phyloP scores from a whole-genome alignment of 1,140 invertebrate species.

The Ceratoteleas bidentatus region DNA sequence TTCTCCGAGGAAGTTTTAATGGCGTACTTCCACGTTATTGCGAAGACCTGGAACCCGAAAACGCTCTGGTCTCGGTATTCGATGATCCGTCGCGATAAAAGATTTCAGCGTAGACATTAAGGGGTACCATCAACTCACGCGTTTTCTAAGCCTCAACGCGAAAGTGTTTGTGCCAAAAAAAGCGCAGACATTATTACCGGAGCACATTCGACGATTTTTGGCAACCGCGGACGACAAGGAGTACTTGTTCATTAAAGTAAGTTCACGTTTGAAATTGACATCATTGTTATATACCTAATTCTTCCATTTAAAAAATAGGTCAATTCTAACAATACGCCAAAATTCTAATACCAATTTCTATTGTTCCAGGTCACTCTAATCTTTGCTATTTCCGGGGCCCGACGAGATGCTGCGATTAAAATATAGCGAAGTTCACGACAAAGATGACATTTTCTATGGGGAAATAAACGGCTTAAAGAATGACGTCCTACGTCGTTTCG shows the following conservation, averaged over 20 bases:
- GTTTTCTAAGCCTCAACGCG: not conserved
- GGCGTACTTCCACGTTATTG: constrained; percentile 7
- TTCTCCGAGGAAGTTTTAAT: constrained; percentile 4
- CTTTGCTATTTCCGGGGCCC: constrained; percentile 9
- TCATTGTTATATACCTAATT: constrained; percentile 1
- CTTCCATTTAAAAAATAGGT: not conserved
- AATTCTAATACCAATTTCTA: constrained; percentile 4
- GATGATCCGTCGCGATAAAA: not conserved
- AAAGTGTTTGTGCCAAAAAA: constrained; percentile 15
- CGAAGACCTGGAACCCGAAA: constrained; percentile 5
- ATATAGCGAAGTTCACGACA: constrained; percentile 22
- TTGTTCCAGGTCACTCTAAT: constrained; percentile 10
- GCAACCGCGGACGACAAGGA: not conserved
- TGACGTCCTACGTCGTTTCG: constrained; percentile 16
- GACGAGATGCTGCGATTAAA: constrained; percentile 21
- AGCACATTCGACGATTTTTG: not conserved
- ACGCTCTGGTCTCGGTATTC: constrained; percentile 5
- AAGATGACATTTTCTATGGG: constrained; percentile 12
- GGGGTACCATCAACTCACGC: not conserved
- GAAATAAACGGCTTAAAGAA: constrained; percentile 14
- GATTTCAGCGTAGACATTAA: not conserved
- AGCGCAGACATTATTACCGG: not conserved
- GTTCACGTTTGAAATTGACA: constrained; percentile 1
- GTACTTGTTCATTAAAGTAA: constrained; percentile 16
- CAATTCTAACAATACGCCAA: too few relatives aligned